A percentile compares a stretch with the other conserved stretches of the same genome.
Evolutionary conservation across 2,888 invertebrate genomes (phyloP).

Genomic region (Leucophenga montana): DNA sequence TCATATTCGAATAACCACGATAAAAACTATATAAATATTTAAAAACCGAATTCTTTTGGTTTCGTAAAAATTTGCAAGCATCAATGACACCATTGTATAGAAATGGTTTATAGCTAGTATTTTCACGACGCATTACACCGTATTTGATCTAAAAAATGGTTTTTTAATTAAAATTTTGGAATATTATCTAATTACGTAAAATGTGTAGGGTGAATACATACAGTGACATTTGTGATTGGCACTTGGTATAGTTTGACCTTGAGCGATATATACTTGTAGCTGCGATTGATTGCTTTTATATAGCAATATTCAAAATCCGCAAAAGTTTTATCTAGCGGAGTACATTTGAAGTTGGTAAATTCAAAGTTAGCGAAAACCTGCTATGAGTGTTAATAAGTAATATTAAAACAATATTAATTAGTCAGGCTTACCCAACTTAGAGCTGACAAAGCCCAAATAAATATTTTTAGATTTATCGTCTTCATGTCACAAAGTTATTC

Average conservation of each 20-base stretch:
- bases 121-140: conserved; percentile 39
- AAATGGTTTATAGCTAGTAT: conserved; percentile 44
- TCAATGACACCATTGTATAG: conserved; percentile 25
- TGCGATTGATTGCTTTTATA: conserved; percentile 47
- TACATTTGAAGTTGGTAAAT: conserved; percentile 50
- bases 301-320: conserved; percentile 25
- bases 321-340: neutral
- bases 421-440: no score
- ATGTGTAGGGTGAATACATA: conserved; percentile 34
- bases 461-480: no score
- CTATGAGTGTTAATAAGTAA: neutral
- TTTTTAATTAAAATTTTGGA: conserved; percentile 10
- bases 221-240: conserved; percentile 32
- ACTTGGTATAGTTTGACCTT: neutral
- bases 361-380: conserved; percentile 24
- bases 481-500: no score
- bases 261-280: conserved; percentile 42
- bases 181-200: no score
- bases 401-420: no score
- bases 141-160: neutral
- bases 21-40: conserved; percentile 22
- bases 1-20: conserved; percentile 34
- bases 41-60: neutral
- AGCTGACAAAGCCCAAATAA: no score
- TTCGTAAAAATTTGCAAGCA: conserved; percentile 36